Conservation (phyloP, 1,140 invertebrate genomes). For the Pantala flavescens region DNA sequence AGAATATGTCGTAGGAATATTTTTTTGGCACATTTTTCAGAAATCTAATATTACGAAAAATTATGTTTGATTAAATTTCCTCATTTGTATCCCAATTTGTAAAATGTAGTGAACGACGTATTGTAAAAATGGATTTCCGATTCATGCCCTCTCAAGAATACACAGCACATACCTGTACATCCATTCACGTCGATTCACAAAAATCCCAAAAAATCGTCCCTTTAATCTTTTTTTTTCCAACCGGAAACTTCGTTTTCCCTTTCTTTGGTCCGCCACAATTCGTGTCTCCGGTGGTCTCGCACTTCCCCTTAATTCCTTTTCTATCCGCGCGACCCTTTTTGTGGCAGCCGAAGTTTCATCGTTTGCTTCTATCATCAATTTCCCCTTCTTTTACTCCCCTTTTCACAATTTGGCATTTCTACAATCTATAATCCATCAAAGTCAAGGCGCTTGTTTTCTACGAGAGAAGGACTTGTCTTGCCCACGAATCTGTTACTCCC, state of each 20-base stretch:
- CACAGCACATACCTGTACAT: too few species aligned
- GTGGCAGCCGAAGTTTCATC: constrained; percentile 15
- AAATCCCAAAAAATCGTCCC: too few species aligned
- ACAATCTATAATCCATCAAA: constrained; percentile 25
- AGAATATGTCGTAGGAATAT: too few species aligned
- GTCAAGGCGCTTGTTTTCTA: constrained; percentile 15
- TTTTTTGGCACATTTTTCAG: too few species aligned
- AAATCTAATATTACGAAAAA: too few species aligned
- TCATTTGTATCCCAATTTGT: too few species aligned
- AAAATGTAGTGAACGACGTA: too few species aligned
- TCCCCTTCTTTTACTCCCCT: constrained; percentile 12
- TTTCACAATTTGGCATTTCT: constrained; percentile 26
- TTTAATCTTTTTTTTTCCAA: too few species aligned
- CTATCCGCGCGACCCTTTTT: constrained; percentile 6
- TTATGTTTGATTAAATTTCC: too few species aligned
- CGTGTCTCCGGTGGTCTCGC: background rate
- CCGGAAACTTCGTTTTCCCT: background rate
- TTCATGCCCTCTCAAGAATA: too few species aligned
- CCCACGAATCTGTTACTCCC: background rate
- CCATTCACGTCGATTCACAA: too few species aligned
- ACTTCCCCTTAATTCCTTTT: background rate
- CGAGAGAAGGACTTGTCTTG: background rate
- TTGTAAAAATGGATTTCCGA: too few species aligned
- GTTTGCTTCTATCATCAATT: constrained; percentile 17
- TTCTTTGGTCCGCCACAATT: background rate